Percentiles rank a stretch among this genome's conserved stretches.
Evolutionary conservation across 2,797 vertebrate genomes (phyloP).

Genomic region (Harpagifer antarcticus): DNA sequence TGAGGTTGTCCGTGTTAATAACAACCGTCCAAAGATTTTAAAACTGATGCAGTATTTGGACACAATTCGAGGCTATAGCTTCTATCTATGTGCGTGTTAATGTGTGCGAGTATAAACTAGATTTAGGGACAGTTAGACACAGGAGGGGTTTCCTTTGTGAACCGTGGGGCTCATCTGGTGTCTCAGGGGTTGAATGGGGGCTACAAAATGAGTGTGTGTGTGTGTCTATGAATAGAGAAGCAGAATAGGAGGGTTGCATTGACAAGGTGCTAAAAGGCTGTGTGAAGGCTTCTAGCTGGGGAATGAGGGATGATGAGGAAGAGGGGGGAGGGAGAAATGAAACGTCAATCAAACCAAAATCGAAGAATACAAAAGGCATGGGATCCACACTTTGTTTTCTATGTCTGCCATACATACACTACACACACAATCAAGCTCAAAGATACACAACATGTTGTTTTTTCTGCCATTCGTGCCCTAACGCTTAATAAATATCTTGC

Average conservation of each 20-base stretch:
- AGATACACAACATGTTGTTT: not conserved
- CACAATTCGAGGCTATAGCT: not conserved
- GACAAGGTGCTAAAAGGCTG: constrained; percentile 97
- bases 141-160: constrained; percentile 86
- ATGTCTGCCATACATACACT: not conserved
- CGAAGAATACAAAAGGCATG: constrained; percentile 51
- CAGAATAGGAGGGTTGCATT: constrained; percentile 72
- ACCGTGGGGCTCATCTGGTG: constrained; percentile 86
- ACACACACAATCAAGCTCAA: not conserved
- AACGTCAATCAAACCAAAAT: constrained; percentile 80
- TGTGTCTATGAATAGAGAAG: constrained; percentile 73
- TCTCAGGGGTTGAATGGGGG: constrained; percentile 87
- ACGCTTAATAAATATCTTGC: constrained; percentile 6
- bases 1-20: not conserved
- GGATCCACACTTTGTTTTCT: constrained; percentile 13
- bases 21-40: not conserved
- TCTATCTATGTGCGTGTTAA: not conserved
- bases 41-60: not conserved
- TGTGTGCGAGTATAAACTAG: constrained; percentile 81
- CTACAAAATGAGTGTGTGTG: constrained; percentile 67
- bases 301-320: constrained; percentile 64
- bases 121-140: constrained; percentile 80
- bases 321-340: constrained; percentile 39
- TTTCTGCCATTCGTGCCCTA: not conserved
- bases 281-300: constrained; percentile 86